A percentile compares a stretch with the other conserved stretches of the same genome.
Conservation (phyloP, 1,140 invertebrate species). For the Drosophila arawakana region DNA sequence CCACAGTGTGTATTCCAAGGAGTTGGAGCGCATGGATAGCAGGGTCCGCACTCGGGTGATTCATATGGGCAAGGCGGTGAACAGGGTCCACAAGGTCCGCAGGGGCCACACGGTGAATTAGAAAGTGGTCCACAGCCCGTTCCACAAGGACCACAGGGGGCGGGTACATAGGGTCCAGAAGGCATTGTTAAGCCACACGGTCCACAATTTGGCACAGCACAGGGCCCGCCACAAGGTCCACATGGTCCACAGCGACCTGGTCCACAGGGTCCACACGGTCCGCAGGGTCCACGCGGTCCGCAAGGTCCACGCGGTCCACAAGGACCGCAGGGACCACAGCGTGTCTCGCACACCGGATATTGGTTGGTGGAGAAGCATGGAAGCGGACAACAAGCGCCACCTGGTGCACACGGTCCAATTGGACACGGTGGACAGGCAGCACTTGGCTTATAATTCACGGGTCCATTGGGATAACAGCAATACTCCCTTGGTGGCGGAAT, state of each 20-base stretch:
- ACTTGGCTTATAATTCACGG: background rate
- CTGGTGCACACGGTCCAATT: background rate
- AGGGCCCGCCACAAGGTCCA: background rate
- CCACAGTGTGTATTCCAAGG: background rate
- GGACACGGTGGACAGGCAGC: background rate
- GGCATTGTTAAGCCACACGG: slow-evolving; percentile 1
- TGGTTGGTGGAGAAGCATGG: background rate
- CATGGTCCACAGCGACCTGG: background rate
- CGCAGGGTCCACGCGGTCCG: background rate
- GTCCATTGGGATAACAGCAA: background rate
- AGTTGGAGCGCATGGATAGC: background rate
- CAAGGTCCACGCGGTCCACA: background rate
- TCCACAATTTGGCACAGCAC: slow-evolving; percentile 1
- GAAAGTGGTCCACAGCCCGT: background rate
- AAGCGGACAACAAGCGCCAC: background rate
- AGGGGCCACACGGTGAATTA: background rate
- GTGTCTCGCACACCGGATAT: background rate
- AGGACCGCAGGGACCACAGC: background rate
- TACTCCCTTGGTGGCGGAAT: background rate
- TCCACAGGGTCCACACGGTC: background rate
- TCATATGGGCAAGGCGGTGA: background rate
- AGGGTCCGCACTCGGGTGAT: background rate
- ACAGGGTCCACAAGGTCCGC: background rate
- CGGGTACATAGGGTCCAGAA: background rate
- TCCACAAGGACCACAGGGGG: background rate